Evolutionary conservation across 2,888 invertebrate species (phyloP).

Genomic region (Eledone cirrhosa): DNA sequence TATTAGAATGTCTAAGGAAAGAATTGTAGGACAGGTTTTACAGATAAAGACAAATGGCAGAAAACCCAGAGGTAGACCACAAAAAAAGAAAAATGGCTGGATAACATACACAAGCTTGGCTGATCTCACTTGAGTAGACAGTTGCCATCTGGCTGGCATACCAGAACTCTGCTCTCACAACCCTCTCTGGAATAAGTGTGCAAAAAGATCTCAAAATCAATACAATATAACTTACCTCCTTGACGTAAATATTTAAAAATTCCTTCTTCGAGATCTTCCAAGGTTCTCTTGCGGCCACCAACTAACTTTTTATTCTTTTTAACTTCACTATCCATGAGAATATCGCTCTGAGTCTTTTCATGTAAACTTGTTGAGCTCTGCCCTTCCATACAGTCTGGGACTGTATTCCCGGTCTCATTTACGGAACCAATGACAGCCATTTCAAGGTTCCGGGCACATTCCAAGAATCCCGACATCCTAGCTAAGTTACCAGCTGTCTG

Average conservation of each 20-base stretch:
- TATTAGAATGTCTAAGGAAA: too few relatives aligned
- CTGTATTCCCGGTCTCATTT: constrained; percentile 41
- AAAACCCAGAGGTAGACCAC: too few relatives aligned
- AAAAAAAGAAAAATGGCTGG: too few relatives aligned
- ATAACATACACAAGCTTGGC: too few relatives aligned
- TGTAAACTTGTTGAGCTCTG: constrained; percentile 32
- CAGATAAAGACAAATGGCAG: too few relatives aligned
- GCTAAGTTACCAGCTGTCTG: constrained; percentile 55
- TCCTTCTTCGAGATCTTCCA: constrained; percentile 49
- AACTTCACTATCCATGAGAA: constrained; percentile 36
- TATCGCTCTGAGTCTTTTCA: constrained; percentile 31
- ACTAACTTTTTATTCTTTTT: constrained; percentile 39
- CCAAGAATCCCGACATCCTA: constrained; percentile 42
- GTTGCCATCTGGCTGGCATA: too few relatives aligned
- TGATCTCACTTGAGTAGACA: too few relatives aligned
- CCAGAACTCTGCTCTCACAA: too few relatives aligned
- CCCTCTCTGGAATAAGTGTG: too few relatives aligned
- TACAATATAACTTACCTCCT: constrained; percentile 34
- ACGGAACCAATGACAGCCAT: constrained; percentile 41
- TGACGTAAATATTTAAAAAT: constrained; percentile 40
- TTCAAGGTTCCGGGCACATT: constrained; percentile 54
- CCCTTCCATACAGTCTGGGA: constrained; percentile 31
- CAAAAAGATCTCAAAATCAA: too few relatives aligned
- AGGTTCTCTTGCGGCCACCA: constrained; percentile 50
- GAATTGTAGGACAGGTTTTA: too few relatives aligned